phyloP scores from a whole-genome alignment of 2,888 invertebrate genomes.

The Scaeva pyrastri region DNA sequence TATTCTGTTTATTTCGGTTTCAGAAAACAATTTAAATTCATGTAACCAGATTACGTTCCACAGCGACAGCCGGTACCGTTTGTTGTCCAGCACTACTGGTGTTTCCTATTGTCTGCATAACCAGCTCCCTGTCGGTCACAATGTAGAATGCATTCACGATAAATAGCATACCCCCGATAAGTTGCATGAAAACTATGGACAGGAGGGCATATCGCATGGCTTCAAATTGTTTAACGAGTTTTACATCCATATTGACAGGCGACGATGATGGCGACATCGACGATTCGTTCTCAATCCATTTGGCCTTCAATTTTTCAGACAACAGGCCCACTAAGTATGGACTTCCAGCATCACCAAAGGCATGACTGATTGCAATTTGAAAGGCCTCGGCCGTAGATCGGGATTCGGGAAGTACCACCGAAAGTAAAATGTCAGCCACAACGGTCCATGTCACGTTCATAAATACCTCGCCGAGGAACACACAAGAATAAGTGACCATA shows the following conservation, averaged over 20 bases:
- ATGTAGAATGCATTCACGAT: conserved; percentile 41
- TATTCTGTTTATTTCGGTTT: conserved; percentile 45
- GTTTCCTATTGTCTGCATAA: conserved; percentile 31
- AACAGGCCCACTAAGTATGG: conserved; percentile 57
- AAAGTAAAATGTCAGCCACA: conserved; percentile 56
- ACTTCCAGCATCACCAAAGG: conserved; percentile 67
- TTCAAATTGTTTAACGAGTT: conserved; percentile 33
- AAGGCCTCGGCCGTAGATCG: conserved; percentile 56
- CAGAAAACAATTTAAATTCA: conserved; percentile 53
- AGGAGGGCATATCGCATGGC: conserved; percentile 40
- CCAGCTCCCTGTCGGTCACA: conserved; percentile 42
- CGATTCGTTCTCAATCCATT: background rate
- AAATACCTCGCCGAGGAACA: conserved; percentile 22
- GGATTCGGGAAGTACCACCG: conserved; percentile 45
- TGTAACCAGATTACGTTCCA: conserved; percentile 23
- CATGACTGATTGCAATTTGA: conserved; percentile 59
- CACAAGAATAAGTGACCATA: conserved; percentile 2
- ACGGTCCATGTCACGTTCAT: conserved; percentile 58
- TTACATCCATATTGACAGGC: background rate
- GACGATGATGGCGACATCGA: background rate
- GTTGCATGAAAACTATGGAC: conserved; percentile 32
- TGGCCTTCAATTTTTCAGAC: conserved; percentile 34
- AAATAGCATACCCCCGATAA: conserved; percentile 53
- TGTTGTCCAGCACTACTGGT: background rate
- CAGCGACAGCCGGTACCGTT: background rate